A percentile compares a stretch with the other conserved stretches of the same genome.
phyloP scores from a whole-genome alignment of 2,113 vertebrate genomes.

The Cryptotis parvus region DNA sequence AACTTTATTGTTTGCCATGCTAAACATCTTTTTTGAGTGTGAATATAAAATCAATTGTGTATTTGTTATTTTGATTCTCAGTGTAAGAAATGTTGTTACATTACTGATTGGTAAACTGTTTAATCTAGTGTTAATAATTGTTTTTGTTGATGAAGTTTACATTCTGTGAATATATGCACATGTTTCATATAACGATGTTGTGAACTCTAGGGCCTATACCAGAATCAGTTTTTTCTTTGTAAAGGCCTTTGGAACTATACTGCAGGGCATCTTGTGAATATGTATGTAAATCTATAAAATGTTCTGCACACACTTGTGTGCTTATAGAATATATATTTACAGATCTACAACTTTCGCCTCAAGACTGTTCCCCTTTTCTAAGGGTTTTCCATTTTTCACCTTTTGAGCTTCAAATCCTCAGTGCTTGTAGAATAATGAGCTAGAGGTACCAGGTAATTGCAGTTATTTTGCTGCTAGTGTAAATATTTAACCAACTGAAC shows the following conservation, averaged over 20 bases:
- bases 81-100: conserved; percentile 86
- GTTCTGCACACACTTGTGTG: conserved; percentile 85
- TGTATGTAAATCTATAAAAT: conserved; percentile 88
- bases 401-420: conserved; percentile 56
- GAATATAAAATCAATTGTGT: conserved; percentile 84
- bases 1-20: conserved; percentile 76
- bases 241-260: conserved; percentile 87
- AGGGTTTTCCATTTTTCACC: conserved; percentile 71
- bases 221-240: conserved; percentile 83
- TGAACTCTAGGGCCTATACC: conserved; percentile 61
- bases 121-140: conserved; percentile 85
- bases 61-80: conserved; percentile 83
- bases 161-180: conserved; percentile 87
- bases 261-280: conserved; percentile 90
- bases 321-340: conserved; percentile 86
- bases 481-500: conserved; percentile 48
- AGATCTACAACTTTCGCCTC: conserved; percentile 83
- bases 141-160: conserved; percentile 88
- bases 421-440: conserved; percentile 65
- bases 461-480: conserved; percentile 52
- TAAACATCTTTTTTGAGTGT: conserved; percentile 85
- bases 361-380: conserved; percentile 78
- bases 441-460: conserved; percentile 46
- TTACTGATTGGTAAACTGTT: conserved; percentile 85
- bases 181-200: conserved; percentile 83